Evolutionary conservation across 2,888 invertebrate genomes (phyloP).

Genomic region (Oscheius sp.): DNA sequence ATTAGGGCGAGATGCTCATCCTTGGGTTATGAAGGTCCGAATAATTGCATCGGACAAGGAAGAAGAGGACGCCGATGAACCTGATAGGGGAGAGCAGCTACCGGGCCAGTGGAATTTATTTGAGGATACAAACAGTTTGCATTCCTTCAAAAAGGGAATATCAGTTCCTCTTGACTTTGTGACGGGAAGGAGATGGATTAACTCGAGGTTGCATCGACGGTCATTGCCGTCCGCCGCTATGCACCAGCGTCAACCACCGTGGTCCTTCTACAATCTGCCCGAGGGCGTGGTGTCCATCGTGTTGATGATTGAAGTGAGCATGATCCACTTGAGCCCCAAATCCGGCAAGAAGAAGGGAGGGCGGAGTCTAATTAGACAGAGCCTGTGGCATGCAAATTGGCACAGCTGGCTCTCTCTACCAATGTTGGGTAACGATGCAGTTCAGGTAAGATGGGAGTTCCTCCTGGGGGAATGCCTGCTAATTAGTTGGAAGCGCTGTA

Average conservation of each 20-base stretch:
- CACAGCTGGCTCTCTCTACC: conserved; percentile 12
- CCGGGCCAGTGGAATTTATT: no score
- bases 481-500: conserved; percentile 12
- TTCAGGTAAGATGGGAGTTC: conserved; percentile 16
- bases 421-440: conserved; percentile 19
- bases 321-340: conserved; percentile 27
- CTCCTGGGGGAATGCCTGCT: background rate
- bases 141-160: no score
- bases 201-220: no score
- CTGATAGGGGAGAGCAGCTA: no score
- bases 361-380: conserved; percentile 31
- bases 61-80: background rate
- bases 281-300: conserved; percentile 9
- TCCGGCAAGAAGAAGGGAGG: background rate
- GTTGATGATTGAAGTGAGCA: conserved; percentile 23
- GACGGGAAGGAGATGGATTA: no score
- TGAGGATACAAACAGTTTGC: no score
- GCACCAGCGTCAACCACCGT: no score
- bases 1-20: background rate
- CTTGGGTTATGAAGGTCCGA: conserved; percentile 10
- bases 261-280: background rate
- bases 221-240: no score
- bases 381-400: conserved; percentile 26
- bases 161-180: no score
- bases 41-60: conserved; percentile 8